Conservation (phyloP, 2,797 vertebrate genomes). For the Channa striata region DNA sequence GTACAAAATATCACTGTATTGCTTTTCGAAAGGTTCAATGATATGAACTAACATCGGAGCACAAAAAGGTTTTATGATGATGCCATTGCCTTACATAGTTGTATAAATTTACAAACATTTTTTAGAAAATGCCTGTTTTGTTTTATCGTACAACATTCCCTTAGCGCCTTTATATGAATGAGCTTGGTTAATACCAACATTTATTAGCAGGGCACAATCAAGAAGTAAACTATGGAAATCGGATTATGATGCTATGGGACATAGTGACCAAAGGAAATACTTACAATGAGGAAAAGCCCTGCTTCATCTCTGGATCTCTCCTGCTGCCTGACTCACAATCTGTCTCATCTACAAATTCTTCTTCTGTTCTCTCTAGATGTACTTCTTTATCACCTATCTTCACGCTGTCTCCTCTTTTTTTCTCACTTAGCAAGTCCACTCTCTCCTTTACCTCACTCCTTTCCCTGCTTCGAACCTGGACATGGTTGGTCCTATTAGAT, state of each 20-base stretch:
- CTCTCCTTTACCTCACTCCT: slow-evolving; percentile 67
- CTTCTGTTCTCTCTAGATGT: slow-evolving; percentile 62
- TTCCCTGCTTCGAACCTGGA: slow-evolving; percentile 81
- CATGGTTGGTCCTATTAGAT: slow-evolving; percentile 77
- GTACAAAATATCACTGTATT: slow-evolving; percentile 50
- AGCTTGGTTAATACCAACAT: slow-evolving; percentile 51
- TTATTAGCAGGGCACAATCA: slow-evolving; percentile 51
- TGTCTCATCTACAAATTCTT: slow-evolving; percentile 84
- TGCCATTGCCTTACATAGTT: slow-evolving; percentile 68
- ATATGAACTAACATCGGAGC: slow-evolving; percentile 45
- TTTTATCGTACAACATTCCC: slow-evolving; percentile 61
- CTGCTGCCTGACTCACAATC: slow-evolving; percentile 81
- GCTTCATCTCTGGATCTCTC: slow-evolving; percentile 78
- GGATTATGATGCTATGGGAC: slow-evolving; percentile 47
- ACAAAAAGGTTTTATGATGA: slow-evolving; percentile 55
- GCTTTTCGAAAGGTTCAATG: slow-evolving; percentile 51
- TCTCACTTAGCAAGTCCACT: slow-evolving; percentile 42
- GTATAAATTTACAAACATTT: slow-evolving; percentile 81
- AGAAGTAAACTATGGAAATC: slow-evolving; percentile 41
- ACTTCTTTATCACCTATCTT: slow-evolving; percentile 61
- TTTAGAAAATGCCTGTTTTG: slow-evolving; percentile 47
- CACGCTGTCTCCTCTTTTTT: slow-evolving; percentile 55
- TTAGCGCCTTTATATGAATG: slow-evolving; percentile 64
- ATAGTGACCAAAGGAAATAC: slow-evolving; percentile 74
- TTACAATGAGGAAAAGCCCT: slow-evolving; percentile 84